Conservation (phyloP, 2,888 invertebrate species). For the Polietes domitor region DNA sequence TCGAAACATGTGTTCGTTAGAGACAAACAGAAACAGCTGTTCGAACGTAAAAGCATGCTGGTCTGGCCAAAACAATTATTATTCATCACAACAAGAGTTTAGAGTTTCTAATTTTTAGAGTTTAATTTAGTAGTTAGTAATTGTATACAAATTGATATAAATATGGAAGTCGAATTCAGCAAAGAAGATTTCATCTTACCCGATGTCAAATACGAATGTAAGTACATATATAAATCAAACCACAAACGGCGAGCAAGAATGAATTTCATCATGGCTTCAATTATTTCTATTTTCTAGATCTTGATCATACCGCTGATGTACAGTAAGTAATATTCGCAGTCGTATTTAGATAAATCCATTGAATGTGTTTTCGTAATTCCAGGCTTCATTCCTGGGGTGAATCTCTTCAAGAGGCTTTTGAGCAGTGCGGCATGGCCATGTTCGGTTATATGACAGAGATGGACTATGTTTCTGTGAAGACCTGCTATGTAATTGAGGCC, state of each 20-base stretch:
- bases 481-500: conserved; percentile 91
- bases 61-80: neutral
- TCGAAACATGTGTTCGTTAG: conserved; percentile 52
- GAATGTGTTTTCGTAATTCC: conserved; percentile 67
- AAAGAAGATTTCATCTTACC: conserved; percentile 85
- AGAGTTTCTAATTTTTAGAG: no score
- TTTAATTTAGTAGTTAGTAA: no score
- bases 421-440: conserved; percentile 97
- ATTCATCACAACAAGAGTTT: neutral
- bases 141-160: no score
- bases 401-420: conserved; percentile 93
- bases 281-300: conserved; percentile 83
- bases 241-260: neutral
- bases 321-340: conserved; percentile 94
- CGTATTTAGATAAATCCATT: no score
- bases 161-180: conserved; percentile 82
- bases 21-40: conserved; percentile 34
- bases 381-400: conserved; percentile 97
- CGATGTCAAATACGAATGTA: conserved; percentile 91
- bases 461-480: conserved; percentile 89
- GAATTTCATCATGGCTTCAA: neutral
- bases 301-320: conserved; percentile 99
- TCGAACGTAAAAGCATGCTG: conserved; percentile 42
- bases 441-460: conserved; percentile 98
- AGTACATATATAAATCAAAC: no score